Evolutionary conservation across 2,797 vertebrate species (phyloP).

Genomic region (Hybognathus amarus): DNA sequence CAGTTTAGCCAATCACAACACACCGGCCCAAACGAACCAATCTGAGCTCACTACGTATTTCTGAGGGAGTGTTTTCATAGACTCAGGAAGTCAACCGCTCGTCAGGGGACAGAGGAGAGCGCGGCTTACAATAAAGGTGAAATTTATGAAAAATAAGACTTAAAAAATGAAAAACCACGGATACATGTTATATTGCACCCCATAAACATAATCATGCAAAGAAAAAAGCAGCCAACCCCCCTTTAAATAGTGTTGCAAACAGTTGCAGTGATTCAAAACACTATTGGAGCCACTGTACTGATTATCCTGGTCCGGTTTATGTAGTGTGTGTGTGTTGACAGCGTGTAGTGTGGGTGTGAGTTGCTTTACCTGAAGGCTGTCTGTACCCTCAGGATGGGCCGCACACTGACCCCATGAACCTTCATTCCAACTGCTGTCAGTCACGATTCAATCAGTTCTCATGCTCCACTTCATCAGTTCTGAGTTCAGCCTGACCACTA

Average conservation of each 20-base stretch:
- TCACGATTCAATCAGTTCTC: constrained; percentile 19
- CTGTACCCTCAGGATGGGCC: background rate
- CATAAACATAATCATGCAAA: too few species aligned
- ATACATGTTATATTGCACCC: too few species aligned
- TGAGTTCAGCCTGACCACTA: constrained; percentile 33
- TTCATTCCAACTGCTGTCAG: constrained; percentile 38
- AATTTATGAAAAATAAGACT: too few species aligned
- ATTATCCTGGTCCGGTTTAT: background rate
- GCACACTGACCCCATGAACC: background rate
- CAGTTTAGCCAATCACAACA: too few species aligned
- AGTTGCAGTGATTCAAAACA: background rate
- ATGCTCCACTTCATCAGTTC: constrained; percentile 20
- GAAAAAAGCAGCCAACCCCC: too few species aligned
- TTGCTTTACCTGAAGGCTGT: constrained; percentile 21
- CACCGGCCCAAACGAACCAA: too few species aligned
- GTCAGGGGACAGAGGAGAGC: too few species aligned
- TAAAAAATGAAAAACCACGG: too few species aligned
- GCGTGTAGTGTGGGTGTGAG: background rate
- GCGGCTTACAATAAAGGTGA: too few species aligned
- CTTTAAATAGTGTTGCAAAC: background rate
- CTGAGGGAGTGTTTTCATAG: too few species aligned
- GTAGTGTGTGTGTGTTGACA: background rate
- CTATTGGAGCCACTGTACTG: background rate
- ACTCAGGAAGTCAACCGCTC: too few species aligned
- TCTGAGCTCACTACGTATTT: too few species aligned